Base-by-base conservation (phyloP, 2,888 invertebrate genomes). In the Colostygia pectinataria region DNA sequence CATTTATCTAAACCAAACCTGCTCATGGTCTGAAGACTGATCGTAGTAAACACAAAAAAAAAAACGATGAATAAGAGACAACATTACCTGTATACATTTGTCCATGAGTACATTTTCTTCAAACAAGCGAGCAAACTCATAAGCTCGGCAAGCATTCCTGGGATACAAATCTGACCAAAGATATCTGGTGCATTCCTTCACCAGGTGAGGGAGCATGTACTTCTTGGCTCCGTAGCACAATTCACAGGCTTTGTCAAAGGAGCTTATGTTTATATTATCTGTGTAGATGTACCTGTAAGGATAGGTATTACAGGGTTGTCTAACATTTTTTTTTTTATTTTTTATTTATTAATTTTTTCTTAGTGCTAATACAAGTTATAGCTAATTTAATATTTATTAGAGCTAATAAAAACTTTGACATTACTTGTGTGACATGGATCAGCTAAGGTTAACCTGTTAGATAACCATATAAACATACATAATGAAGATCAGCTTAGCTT, bases 191-290 rank as follows among this genome's bases (percentile, higher is more conserved):
- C 97, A 97, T 63, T 95, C 94, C 57, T 96, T 94, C 0, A 96
- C 95, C 5, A 97, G 89, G 76, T 94, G 93, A 0, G 96, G 96
- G 44, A 97, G 77, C 94, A 97, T 95, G 66, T 97, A 97, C 69
- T 97, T 97, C 69, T 97, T 97, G 6, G 96, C 96, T 43, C 95
- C 96, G 75, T 97, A 97, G 71, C 96, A 97, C 24, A 97, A 77
- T 66, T 97, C 96, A 74, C 96, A 96, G 0, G 96, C 96, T 70
- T 96, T 94, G 66, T 96, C 96, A 74, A 97, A 96, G 0, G 96
- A 95, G 50, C 93, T 92, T 6, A 96, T 92, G 61, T 94, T 94
- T 27, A 96, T 94, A 58, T 93, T 92, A 65, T 96, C 96, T 4
- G 96, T 95, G 69, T 97, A 97, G 45, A 96, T 95, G 65, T 96